phyloP scores from a whole-genome alignment of 2,113 vertebrate genomes.

The Willisornis vidua region DNA sequence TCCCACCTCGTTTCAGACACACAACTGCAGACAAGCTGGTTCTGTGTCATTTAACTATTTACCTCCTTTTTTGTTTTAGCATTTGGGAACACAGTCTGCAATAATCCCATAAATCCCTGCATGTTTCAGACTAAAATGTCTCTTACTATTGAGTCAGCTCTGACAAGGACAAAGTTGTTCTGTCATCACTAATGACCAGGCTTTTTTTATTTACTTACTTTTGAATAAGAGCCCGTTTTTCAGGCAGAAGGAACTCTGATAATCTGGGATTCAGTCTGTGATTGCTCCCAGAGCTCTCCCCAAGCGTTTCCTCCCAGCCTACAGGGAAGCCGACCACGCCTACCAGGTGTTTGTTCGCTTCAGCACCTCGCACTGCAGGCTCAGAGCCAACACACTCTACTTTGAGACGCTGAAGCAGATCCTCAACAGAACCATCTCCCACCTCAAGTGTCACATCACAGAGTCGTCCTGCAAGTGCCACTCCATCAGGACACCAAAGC shows the following conservation, averaged over 20 bases:
- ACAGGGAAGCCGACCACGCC: constrained; percentile 73
- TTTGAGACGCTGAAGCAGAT: constrained; percentile 44
- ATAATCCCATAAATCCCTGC: neutral
- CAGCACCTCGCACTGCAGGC: constrained; percentile 38
- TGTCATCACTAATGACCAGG: neutral
- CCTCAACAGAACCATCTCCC: constrained; percentile 52
- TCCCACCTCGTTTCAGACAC: neutral
- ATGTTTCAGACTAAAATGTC: rapidly evolving
- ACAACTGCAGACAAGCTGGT: rapidly evolving
- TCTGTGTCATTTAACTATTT: neutral
- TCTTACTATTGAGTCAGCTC: neutral
- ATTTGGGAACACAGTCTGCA: neutral
- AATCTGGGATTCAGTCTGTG: neutral
- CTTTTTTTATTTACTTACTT: neutral
- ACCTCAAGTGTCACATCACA: constrained; percentile 60
- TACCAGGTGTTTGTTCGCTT: constrained; percentile 68
- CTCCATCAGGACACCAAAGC: constrained; percentile 41
- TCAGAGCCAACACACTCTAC: constrained; percentile 44
- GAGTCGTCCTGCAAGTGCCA: constrained; percentile 65
- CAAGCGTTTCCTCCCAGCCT: constrained; percentile 39
- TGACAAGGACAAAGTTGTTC: neutral
- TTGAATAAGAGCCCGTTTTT: neutral
- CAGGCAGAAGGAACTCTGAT: neutral
- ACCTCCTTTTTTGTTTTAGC: neutral
- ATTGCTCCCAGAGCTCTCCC: neutral